Evolutionary conservation across 2,888 invertebrate species (phyloP), one percentile per base, ranked within the genome.

Genomic region (Macropis europaea): DNA sequence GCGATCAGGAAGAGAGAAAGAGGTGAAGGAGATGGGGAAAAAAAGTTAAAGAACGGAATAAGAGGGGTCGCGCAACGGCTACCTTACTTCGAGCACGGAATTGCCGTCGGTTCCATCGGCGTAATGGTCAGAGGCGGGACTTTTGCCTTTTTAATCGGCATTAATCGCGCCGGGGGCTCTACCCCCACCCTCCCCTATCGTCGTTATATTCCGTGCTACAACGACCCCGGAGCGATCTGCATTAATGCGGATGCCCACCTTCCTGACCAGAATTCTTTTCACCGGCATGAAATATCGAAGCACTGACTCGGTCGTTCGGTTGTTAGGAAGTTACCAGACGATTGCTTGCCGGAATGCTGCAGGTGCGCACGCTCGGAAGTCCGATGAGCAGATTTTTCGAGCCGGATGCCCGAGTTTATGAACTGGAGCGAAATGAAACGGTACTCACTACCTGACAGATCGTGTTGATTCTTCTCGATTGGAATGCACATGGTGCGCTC

Each of bases 61-160:
- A 54, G 47, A 60, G 63, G 57, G 57, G 64, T 79, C 73, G 63
- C 72, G 71, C n/a, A n/a, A 77, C 69, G 72, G 81, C 86, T 86
- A 85, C 86, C 83, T 86, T 85, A 84, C 86, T 81, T 83, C 81
- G 77, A 76, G 77, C 82, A 78, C 79, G 81, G 81, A 83, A 85
- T 86, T 84, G 79, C 76, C 60, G 67, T 56, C 66, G 71, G 61
- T 53, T 71, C 67, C 76, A 61, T 69, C 70, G 73, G 73, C 76
- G 74, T 83, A 84, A 84, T 84, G 77, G 82, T 83, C 82, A 68
- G 77, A 80, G 80, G 82, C 82, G 80, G 81, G 73, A 78, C 82
- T 81, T 84, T 77, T 73, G 76, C 82, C 79, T 84, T 84, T 84
- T 86, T 86, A 84, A 86, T 86, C 82, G 82, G 79, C 82, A 84